Evolutionary conservation across 2,888 invertebrate genomes (phyloP), one percentile per base, ranked within the genome.

Genomic region (Andrena chrysosceles): DNA sequence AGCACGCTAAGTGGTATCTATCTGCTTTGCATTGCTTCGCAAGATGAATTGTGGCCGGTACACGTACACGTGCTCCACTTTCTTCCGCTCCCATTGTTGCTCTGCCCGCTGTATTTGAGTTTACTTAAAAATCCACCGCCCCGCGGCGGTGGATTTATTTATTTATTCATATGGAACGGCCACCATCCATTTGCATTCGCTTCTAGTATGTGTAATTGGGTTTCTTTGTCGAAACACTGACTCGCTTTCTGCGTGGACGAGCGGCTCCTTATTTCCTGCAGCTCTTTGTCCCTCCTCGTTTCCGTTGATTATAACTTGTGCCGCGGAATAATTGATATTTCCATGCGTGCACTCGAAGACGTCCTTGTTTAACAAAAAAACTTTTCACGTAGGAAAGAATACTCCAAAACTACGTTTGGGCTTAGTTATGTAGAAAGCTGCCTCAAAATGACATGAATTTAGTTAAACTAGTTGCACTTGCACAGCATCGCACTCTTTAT

Each of bases 1-100:
- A 63, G 72, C 79, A 72, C 72, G 79, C 81, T 79, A 79, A 79
- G 80, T 78, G 79, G 80, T 79, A 80, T 80, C 81, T 79, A 80
- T 80, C 81, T 71, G 80, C 54, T 81, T 72, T 78, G 79, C 79
- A 71, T 71, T 71, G 80, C 79, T 66, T 66, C 60, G 80, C 78
- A 54, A 80, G 79, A 81, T 79, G 81, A 81, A 81, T 79, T 79
- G 80, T 68, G 72, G 72, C 67, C 67, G 79, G 60, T 31, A 42
- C 23, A 10, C 20, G 54, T 71, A 31, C 71, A 56, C 71, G 71
- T 72, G 79, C 81, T 79, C 72, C 72, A 63, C 79, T 81, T 81
- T 81, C 80, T 72, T 81, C 78, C 79, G 80, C 56, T 59, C 72
- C 80, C 56, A 72, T 79, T 81, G 79, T 79, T 67, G 33, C 20